Conservation (phyloP, 2,113 vertebrate genomes). For the Stigmatopora argus region DNA sequence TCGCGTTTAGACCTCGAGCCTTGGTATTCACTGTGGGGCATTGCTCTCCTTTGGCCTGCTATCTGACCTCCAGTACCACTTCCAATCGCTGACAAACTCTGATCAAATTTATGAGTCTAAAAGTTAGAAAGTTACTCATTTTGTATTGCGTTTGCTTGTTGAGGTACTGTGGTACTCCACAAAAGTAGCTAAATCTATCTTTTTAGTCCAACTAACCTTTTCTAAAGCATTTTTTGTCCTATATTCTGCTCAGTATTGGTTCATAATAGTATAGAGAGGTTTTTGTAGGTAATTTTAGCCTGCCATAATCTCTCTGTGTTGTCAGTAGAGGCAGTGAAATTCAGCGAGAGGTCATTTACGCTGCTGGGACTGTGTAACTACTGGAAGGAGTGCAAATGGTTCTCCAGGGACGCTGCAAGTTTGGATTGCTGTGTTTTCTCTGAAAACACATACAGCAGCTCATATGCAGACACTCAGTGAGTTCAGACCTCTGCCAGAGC, state of each 20-base stretch:
- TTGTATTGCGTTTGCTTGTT: not conserved
- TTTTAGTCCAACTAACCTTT: not conserved
- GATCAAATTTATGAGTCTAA: not conserved
- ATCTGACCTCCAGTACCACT: not conserved
- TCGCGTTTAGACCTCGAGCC: constrained; percentile 14
- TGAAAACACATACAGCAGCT: constrained; percentile 11
- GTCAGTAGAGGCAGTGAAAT: constrained; percentile 20
- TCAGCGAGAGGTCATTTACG: constrained; percentile 23
- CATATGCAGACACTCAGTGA: not conserved
- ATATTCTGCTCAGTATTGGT: not conserved
- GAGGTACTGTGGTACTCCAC: not conserved
- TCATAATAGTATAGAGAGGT: too few species aligned
- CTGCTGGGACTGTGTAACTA: constrained; percentile 20
- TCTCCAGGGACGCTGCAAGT: constrained; percentile 15
- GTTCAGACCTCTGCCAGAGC: constrained; percentile 1
- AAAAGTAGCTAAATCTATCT: not conserved
- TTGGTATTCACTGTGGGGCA: not conserved
- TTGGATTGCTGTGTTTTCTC: constrained; percentile 27
- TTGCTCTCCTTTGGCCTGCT: constrained; percentile 10
- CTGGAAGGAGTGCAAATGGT: constrained; percentile 24
- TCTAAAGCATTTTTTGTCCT: not conserved
- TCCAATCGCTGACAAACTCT: constrained; percentile 20
- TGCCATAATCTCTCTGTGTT: constrained; percentile 5
- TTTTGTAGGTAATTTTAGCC: not conserved
- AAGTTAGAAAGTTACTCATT: not conserved